These are phyloP conservation scores for Orientallactaga bullata DNA, from an alignment of 2,113 vertebrate species.

Conservation along the genomic window DNA sequence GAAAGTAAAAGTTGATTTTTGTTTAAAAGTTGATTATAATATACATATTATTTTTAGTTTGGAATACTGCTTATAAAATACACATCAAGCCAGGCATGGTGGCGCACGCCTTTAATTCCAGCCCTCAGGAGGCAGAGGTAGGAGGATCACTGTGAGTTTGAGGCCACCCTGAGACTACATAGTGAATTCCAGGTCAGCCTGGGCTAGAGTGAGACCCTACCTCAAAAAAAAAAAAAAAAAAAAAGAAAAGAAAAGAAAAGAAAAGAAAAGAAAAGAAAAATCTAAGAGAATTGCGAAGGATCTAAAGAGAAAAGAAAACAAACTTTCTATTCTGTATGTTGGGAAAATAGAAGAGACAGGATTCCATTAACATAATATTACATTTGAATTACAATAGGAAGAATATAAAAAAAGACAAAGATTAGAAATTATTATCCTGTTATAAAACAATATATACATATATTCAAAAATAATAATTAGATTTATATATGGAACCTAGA, in stretches of 20 bases:
- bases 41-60: background rate
- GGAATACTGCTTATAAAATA: background rate
- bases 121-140: too few relatives aligned
- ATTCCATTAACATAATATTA: background rate
- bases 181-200: too few relatives aligned
- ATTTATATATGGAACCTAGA: background rate
- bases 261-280: too few relatives aligned
- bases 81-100: too few relatives aligned
- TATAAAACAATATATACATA: too few relatives aligned
- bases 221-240: too few relatives aligned
- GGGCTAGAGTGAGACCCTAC: too few relatives aligned
- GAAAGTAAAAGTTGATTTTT: background rate
- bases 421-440: background rate
- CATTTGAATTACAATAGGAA: background rate
- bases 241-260: too few relatives aligned
- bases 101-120: too few relatives aligned
- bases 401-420: conserved; percentile 21
- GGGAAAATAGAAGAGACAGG: background rate
- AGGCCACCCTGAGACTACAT: too few relatives aligned
- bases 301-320: background rate
- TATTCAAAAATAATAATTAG: background rate
- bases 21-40: conserved; percentile 6
- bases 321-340: background rate
- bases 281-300: conserved; percentile 38
- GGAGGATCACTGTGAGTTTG: too few relatives aligned